Conservation (phyloP, 1,140 invertebrate species). For the Bombus pascuorum region DNA sequence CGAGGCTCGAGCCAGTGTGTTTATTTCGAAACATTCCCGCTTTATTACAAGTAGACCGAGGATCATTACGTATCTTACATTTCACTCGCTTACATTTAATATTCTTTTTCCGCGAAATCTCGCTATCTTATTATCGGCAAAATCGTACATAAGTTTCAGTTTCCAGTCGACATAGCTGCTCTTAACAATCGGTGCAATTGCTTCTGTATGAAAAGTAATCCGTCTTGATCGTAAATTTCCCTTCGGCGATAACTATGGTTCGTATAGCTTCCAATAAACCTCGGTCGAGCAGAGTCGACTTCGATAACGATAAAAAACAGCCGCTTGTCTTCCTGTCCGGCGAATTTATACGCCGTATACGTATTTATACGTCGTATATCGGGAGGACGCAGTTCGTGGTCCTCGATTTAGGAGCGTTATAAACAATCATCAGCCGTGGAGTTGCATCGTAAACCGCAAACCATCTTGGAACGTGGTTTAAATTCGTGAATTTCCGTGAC, state of each 20-base stretch:
- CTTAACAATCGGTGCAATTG: background rate
- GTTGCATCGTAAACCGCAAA: slow-evolving; percentile 17
- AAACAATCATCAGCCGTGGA: slow-evolving; percentile 5
- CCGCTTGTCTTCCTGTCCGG: background rate
- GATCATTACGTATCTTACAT: background rate
- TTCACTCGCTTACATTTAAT: background rate
- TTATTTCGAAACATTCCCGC: background rate
- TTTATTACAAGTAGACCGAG: no score
- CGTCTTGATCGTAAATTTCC: background rate
- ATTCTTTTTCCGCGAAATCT: background rate
- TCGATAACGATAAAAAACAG: slow-evolving; percentile 10
- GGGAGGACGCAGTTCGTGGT: background rate
- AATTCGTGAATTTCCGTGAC: background rate
- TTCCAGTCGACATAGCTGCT: no score
- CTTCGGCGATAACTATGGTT: background rate
- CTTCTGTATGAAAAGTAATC: background rate
- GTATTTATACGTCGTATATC: slow-evolving; percentile 48
- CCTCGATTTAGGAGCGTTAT: slow-evolving; percentile 21
- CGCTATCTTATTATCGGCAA: background rate
- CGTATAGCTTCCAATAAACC: background rate
- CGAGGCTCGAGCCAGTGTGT: no score
- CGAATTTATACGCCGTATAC: background rate
- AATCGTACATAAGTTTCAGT: background rate
- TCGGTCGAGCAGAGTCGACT: background rate
- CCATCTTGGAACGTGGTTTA: slow-evolving; percentile 8